Percentiles rank a stretch among this genome's conserved stretches.
phyloP scores from a whole-genome alignment of 2,888 invertebrate species.

The Pharmacophagus antenor region DNA sequence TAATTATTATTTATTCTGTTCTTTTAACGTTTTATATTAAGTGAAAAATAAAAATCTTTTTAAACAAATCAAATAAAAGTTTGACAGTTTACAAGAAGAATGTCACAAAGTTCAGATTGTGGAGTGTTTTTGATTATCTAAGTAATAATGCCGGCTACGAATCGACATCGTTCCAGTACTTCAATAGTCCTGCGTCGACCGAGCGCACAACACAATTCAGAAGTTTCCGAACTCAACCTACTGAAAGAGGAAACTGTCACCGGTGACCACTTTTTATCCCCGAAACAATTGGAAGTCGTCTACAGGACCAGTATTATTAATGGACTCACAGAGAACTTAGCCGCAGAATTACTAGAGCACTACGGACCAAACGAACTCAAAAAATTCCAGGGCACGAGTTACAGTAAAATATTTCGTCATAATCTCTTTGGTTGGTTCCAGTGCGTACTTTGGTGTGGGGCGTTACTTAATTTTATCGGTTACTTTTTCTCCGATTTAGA shows the following conservation, averaged over 20 bases:
- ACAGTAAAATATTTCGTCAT: conserved; percentile 83
- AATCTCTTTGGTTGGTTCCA: conserved; percentile 88
- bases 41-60: neutral
- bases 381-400: conserved; percentile 81
- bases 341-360: conserved; percentile 71
- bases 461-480: conserved; percentile 82
- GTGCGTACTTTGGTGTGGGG: conserved; percentile 85
- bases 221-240: conserved; percentile 48
- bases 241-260: conserved; percentile 64
- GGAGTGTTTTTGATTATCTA: neutral
- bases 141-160: conserved; percentile 44
- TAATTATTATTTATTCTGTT: neutral
- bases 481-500: conserved; percentile 59
- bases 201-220: conserved; percentile 41
- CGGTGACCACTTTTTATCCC: conserved; percentile 70
- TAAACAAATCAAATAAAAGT: neutral
- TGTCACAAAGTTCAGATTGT: neutral
- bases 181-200: conserved; percentile 43
- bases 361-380: conserved; percentile 83
- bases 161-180: conserved; percentile 42
- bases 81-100: conserved; percentile 21
- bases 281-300: conserved; percentile 62
- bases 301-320: conserved; percentile 67
- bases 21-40: neutral
- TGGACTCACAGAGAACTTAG: conserved; percentile 79